These are phyloP conservation scores for Orestias chungarensis DNA, from an alignment of 2,797 vertebrate genomes.

Conservation along the genomic window DNA sequence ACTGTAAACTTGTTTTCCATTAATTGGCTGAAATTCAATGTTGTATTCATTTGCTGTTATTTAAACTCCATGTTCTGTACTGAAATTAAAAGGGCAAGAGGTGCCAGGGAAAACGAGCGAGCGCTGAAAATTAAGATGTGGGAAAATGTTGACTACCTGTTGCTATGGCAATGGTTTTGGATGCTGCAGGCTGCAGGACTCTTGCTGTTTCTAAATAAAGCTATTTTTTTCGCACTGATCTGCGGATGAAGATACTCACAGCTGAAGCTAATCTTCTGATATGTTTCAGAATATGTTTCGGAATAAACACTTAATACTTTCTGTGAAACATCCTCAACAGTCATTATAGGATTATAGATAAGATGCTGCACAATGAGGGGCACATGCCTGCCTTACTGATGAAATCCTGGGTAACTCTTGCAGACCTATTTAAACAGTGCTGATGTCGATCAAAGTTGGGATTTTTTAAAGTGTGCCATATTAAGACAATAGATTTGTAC, in stretches of 20 bases:
- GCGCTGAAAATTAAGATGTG: slow-evolving; percentile 65
- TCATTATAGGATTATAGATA: slow-evolving; percentile 43
- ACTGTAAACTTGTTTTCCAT: slow-evolving; percentile 38
- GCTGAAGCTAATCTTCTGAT: slow-evolving; percentile 69
- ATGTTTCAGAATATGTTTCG: slow-evolving; percentile 47
- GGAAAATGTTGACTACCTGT: slow-evolving; percentile 85
- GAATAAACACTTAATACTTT: slow-evolving; percentile 46
- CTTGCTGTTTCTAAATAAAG: slow-evolving; percentile 86
- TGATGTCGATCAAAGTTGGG: slow-evolving; percentile 10
- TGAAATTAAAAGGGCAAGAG: slow-evolving; percentile 71
- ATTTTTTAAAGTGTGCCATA: too few species aligned
- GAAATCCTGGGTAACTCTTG: slow-evolving; percentile 7
- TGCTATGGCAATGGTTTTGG: slow-evolving; percentile 82
- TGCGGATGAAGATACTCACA: slow-evolving; percentile 71
- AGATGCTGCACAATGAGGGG: slow-evolving; percentile 27
- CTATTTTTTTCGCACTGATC: slow-evolving; percentile 72
- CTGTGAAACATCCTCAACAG: slow-evolving; percentile 45
- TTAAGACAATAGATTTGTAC: neutral
- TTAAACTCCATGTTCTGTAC: slow-evolving; percentile 57
- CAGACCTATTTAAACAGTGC: neutral
- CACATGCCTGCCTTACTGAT: slow-evolving; percentile 16
- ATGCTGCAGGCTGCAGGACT: slow-evolving; percentile 79
- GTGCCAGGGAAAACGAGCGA: slow-evolving; percentile 61
- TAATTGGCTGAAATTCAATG: slow-evolving; percentile 55
- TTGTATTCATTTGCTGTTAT: slow-evolving; percentile 52